Conservation (phyloP, 2,888 invertebrate species). For the Morpho achilles region DNA sequence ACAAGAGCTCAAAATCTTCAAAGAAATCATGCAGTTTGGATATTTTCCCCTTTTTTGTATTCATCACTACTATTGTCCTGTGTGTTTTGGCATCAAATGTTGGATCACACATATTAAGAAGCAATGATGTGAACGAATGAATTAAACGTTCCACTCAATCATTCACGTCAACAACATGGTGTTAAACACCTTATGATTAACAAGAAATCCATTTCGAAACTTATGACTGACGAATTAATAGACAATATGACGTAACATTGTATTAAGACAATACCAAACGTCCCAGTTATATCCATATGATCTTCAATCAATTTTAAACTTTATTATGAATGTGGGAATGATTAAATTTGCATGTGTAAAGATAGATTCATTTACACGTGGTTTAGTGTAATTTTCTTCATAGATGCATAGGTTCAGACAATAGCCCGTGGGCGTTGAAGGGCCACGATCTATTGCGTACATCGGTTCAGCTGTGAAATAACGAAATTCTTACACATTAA, state of each 20-base stretch:
- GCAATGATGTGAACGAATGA: not conserved
- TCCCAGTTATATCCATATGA: not conserved
- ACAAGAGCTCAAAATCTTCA: no score
- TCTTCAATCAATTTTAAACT: not conserved
- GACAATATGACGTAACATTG: conserved; percentile 13
- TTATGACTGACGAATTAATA: conserved; percentile 18
- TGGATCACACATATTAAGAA: no score
- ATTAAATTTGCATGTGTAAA: not conserved
- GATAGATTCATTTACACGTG: conserved; percentile 18
- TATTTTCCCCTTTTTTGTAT: no score
- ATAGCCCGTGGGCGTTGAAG: conserved; percentile 44
- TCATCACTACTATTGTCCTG: no score
- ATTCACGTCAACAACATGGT: not conserved
- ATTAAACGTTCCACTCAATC: conserved; percentile 2
- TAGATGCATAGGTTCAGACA: conserved; percentile 32
- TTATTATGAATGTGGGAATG: not conserved
- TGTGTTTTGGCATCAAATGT: no score
- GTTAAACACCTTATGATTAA: conserved; percentile 7
- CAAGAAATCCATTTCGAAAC: conserved; percentile 9
- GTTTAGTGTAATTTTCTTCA: conserved; percentile 25
- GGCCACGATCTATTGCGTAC: conserved; percentile 45
- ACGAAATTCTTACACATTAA: conserved; percentile 12
- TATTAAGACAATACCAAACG: conserved; percentile 13
- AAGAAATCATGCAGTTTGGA: no score
- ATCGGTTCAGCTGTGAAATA: conserved; percentile 26